Base-by-base conservation (phyloP, 2,888 invertebrate genomes). In the Omphaloscelis lunosa region DNA sequence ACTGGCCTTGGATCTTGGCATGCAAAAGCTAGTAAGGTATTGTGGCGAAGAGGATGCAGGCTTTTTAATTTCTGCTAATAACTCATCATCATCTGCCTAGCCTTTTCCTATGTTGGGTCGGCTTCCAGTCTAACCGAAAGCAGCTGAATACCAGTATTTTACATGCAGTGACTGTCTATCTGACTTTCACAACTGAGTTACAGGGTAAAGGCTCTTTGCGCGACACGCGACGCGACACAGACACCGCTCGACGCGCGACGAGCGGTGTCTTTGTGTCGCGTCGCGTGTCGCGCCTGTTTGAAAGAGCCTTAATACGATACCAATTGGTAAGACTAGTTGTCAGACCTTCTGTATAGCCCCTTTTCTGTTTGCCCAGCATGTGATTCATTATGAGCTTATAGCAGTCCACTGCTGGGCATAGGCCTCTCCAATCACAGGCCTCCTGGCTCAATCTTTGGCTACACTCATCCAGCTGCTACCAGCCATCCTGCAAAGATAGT, bases 1-100 rank as follows among this genome's bases (percentile, higher is more conserved):
- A 56, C n/a, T 63, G 23, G 56, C 67, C 63, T 76, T 65, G 77
- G 5, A 39, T 59, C 45, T 48, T 65, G 23, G 15, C 15, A 45
- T 23, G 62, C 48, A 82, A 66, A 73, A 58, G 39, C 34, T 29
- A 20, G 9, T 69, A 20, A 27, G 34, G 17, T 1, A 61, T 23
- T 61, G n/a, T 27, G 3, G 23, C 11, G 1, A 45, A 56, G 76
- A 66, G 17, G n/a, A 45, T 61, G 41, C 8, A 15, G 5, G 1
- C 1, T 34, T 61, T 53, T 68, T 34, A 1, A 45, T 48, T 23
- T n/a, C 27, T 56, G 34, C 2, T 17, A 17, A 29, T 12, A 0
- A n/a, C n/a, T 17, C 48, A 48, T 48, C 17, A 17, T 17, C 0
- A 20, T 11, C 2, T 51, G 51, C 51, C 2, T 6, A 20, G 7